A percentile compares a stretch with the other conserved stretches of the same genome.
phyloP scores from a whole-genome alignment of 2,113 vertebrate genomes.

The Hassar affinis region DNA sequence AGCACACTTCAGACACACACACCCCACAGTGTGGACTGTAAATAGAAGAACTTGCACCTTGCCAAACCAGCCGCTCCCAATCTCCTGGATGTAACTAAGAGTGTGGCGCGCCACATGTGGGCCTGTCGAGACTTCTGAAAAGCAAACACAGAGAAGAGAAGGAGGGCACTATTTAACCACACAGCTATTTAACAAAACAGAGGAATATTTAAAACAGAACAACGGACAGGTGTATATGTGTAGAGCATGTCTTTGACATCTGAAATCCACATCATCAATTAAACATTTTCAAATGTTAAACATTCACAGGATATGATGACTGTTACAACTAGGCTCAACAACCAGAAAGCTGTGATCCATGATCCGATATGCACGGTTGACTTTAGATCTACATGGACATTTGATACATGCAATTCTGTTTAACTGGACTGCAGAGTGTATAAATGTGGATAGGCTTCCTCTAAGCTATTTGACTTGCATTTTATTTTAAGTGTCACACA shows the following conservation, averaged over 20 bases:
- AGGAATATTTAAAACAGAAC: background rate
- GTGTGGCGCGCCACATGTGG: slow-evolving; percentile 86
- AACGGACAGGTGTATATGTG: background rate
- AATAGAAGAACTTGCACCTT: slow-evolving; percentile 76
- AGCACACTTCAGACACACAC: slow-evolving; percentile 4
- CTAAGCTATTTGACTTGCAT: too few relatives aligned
- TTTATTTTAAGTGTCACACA: too few relatives aligned
- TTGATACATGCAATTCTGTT: too few relatives aligned
- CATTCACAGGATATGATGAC: background rate
- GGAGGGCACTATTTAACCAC: background rate
- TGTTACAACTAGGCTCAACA: background rate
- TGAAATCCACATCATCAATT: background rate
- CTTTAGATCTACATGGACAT: too few relatives aligned
- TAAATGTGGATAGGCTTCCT: too few relatives aligned
- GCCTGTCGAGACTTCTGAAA: slow-evolving; percentile 81
- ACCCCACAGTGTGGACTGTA: slow-evolving; percentile 18
- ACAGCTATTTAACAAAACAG: background rate
- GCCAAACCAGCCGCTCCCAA: slow-evolving; percentile 95
- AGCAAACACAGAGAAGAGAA: slow-evolving; percentile 41
- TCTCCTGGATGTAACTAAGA: slow-evolving; percentile 97
- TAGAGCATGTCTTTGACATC: background rate
- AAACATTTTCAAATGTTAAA: background rate
- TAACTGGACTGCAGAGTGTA: too few relatives aligned
- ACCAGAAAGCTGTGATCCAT: background rate
- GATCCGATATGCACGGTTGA: too few relatives aligned